Base-by-base conservation (phyloP, 2,888 invertebrate species). In the Folsomia manolachei region DNA sequence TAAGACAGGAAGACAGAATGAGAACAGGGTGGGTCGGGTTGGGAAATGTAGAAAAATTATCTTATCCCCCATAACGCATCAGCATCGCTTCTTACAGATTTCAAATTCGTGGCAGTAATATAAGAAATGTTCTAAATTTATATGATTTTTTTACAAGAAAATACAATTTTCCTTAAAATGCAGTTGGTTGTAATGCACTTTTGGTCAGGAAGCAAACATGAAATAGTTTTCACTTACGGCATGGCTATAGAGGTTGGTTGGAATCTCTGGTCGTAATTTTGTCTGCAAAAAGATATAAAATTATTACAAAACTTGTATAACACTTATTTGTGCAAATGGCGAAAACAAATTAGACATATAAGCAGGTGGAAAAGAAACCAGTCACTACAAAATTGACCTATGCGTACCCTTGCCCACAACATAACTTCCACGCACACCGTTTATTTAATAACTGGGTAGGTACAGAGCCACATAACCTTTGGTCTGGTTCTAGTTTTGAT, bases 231-330 rank as follows among this genome's bases (percentile, higher is more conserved):
- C 62, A 79, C 80, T 80, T 79, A 80, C 80, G 80, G 80, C 79
- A 78, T 78, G 60, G 76, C 72, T 72, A 75, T 77, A 74, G 77
- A 73, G 72, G 77, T 73, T 52, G 78, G 79, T 74, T 77, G 80
- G 73, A 79, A 80, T 72, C 80, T 76, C 61, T 76, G 79, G 66
- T 76, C 74, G 74, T 79, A 80, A 61, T 69, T 71, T 79, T 80
- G 80, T 75, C 80, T 80, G 75, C 26, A 79, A 80, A 69, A 52
- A 61, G 73, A 76, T 62, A 70, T n/a, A n/a, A n/a, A n/a, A n/a
- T n/a, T n/a, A n/a, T n/a, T n/a, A n/a, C n/a, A n/a, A n/a, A n/a
- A n/a, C n/a, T n/a, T n/a, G n/a, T n/a, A n/a, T n/a, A n/a, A n/a
- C n/a, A n/a, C n/a, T n/a, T n/a, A n/a, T n/a, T n/a, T n/a, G n/a